phyloP scores from a whole-genome alignment of 2,113 vertebrate genomes.

The Pardalotus punctatus region DNA sequence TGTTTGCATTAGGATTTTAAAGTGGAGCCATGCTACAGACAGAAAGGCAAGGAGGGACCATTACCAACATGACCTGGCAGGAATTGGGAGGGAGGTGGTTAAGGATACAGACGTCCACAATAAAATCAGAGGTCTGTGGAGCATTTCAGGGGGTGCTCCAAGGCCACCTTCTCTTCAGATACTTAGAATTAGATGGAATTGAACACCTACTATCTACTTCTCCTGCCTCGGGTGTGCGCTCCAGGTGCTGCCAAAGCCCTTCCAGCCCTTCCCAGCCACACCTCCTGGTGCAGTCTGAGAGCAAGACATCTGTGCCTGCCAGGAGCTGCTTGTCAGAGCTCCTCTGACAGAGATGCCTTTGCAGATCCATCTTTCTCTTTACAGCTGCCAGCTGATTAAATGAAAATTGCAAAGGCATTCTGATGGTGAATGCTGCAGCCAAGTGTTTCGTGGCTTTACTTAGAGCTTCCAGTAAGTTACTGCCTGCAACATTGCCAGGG shows the following conservation, averaged over 20 bases:
- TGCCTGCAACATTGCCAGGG: background rate
- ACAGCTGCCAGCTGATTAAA: background rate
- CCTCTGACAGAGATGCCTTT: background rate
- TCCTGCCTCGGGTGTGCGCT: background rate
- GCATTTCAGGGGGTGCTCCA: background rate
- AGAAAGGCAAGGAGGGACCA: background rate
- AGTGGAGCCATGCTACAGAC: background rate
- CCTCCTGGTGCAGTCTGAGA: background rate
- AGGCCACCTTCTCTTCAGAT: background rate
- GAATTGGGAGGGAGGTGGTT: background rate
- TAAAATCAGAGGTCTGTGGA: background rate
- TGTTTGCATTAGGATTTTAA: background rate
- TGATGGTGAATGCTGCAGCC: background rate
- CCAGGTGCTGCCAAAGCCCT: background rate
- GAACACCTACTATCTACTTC: background rate
- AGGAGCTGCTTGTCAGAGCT: background rate
- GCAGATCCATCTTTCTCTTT: background rate
- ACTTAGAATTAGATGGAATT: background rate
- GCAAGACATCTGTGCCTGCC: background rate
- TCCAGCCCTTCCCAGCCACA: background rate
- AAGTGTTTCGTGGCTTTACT: background rate
- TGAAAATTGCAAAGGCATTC: background rate
- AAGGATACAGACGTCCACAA: background rate
- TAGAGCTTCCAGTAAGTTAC: background rate
- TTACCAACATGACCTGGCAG: background rate